phyloP scores from a whole-genome alignment of 2,888 invertebrate genomes.

The Heliconius ismenius region DNA sequence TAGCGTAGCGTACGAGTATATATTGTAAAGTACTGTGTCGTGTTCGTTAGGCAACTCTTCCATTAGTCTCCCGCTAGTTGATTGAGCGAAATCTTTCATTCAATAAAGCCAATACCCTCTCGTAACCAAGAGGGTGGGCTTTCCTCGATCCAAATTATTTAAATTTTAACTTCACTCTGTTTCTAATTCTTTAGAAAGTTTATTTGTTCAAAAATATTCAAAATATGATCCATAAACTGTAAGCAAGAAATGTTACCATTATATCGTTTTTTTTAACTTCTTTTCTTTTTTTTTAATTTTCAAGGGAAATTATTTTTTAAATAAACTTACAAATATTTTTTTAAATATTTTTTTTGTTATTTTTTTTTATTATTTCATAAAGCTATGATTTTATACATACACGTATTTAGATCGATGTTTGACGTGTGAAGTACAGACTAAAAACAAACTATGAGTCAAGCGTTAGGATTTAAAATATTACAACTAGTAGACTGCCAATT shows the following conservation, averaged over 20 bases:
- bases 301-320: background rate
- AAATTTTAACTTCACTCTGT: slow-evolving; percentile 23
- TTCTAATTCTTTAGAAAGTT: background rate
- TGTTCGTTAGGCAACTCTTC: slow-evolving; percentile 39
- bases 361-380: too few relatives aligned
- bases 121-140: slow-evolving; percentile 11
- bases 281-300: background rate
- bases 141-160: slow-evolving; percentile 26
- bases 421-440: background rate
- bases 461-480: slow-evolving; percentile 2
- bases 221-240: background rate
- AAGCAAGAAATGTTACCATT: background rate
- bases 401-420: background rate
- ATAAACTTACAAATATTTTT: too few relatives aligned
- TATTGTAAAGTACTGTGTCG: slow-evolving; percentile 34
- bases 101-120: slow-evolving; percentile 33
- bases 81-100: slow-evolving; percentile 42
- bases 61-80: slow-evolving; percentile 43
- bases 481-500: slow-evolving; percentile 7
- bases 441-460: background rate
- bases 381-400: background rate
- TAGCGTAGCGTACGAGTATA: slow-evolving; percentile 13
- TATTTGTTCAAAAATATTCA: background rate
- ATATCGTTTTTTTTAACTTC: background rate
- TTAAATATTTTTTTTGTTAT: too few relatives aligned